Evolutionary conservation across 2,888 invertebrate species (phyloP).

Genomic region (Lithophane ornitopus): DNA sequence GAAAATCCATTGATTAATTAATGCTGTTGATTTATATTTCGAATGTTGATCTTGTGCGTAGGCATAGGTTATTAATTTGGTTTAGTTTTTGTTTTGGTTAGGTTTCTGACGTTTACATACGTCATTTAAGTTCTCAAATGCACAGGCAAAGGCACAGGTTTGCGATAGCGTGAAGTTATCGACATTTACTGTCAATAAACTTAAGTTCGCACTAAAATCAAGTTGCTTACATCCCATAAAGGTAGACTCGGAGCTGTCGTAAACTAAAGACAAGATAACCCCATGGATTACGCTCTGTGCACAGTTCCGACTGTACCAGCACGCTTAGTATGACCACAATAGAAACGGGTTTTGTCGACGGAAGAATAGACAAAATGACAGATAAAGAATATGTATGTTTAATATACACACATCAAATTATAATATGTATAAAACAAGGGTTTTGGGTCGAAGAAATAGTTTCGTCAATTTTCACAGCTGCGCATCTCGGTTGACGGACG

Average conservation of each 20-base stretch:
- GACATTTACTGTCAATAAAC: conserved; percentile 70
- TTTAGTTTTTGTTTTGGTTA: neutral
- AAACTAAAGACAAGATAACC: conserved; percentile 50
- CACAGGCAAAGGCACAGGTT: neutral
- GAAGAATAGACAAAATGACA: no score
- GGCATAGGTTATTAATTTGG: neutral
- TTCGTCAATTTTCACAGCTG: no score
- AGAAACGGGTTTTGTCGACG: no score
- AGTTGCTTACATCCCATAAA: conserved; percentile 43
- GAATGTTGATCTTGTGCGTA: neutral
- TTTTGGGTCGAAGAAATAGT: no score
- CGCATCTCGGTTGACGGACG: no score
- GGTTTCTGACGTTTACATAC: neutral
- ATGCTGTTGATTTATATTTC: conserved; percentile 6
- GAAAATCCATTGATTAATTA: neutral
- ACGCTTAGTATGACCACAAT: no score
- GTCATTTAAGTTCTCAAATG: conserved; percentile 2
- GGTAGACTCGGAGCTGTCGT: conserved; percentile 37
- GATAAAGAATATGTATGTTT: no score
- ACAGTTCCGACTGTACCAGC: conserved; percentile 1
- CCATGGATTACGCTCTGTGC: conserved; percentile 9
- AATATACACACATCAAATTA: no score
- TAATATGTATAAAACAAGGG: no score
- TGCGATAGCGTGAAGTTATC: conserved; percentile 62
- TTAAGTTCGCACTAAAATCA: conserved; percentile 62